A percentile compares a stretch with the other conserved stretches of the same genome.
These are phyloP conservation scores for Numida meleagris DNA, from an alignment of 2,113 vertebrate species.

Conservation along the genomic window DNA sequence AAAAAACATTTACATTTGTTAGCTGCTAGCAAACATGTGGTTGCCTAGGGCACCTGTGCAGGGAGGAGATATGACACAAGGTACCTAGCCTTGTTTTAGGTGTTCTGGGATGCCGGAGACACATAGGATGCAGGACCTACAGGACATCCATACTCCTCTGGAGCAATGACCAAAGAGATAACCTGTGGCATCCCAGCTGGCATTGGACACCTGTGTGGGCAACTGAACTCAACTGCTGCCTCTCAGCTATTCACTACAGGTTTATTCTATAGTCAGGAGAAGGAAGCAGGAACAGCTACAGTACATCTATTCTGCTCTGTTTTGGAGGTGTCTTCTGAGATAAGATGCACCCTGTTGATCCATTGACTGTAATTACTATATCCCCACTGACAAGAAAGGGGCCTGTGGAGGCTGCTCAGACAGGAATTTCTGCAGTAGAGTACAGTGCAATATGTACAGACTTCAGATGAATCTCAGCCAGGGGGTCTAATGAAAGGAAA, in stretches of 20 bases:
- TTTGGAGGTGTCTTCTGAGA: not conserved
- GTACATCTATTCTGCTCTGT: not conserved
- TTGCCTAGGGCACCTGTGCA: not conserved
- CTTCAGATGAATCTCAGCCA: not conserved
- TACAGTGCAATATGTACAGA: not conserved
- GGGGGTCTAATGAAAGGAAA: not conserved
- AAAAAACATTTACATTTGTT: not conserved
- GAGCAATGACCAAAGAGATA: not conserved
- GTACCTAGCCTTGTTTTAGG: not conserved
- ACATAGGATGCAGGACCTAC: not conserved
- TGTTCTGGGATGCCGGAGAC: too few species aligned
- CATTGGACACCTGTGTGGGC: not conserved
- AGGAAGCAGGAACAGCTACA: not conserved
- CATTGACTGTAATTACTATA: not conserved
- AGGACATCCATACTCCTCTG: not conserved
- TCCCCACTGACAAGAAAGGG: not conserved
- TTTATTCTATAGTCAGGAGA: not conserved
- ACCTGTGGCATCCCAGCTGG: not conserved
- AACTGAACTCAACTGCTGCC: not conserved
- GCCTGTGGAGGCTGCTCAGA: not conserved
- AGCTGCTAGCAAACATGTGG: not conserved
- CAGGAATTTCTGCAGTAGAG: not conserved
- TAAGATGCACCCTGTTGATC: not conserved
- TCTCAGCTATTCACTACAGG: not conserved
- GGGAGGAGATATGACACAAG: not conserved